Conservation (phyloP, 2,113 vertebrate genomes). For the Pseudois nayaur region DNA sequence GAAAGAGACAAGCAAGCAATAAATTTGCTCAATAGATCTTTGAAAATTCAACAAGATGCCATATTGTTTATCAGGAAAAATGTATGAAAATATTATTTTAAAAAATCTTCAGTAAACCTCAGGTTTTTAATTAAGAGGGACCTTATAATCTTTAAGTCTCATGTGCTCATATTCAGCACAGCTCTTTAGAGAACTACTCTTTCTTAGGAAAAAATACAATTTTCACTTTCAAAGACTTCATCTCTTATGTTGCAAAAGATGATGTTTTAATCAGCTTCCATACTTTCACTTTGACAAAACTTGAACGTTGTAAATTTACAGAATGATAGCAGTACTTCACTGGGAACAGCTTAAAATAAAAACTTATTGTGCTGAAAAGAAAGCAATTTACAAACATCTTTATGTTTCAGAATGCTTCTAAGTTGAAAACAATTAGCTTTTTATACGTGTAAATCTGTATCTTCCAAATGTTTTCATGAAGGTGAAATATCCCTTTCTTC, state of each 20-base stretch:
- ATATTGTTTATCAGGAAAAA: constrained; percentile 52
- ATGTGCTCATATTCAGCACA: constrained; percentile 60
- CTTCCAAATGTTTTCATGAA: constrained; percentile 46
- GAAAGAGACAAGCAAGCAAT: not conserved
- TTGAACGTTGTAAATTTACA: not conserved
- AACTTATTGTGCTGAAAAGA: not conserved
- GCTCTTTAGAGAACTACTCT: constrained; percentile 21
- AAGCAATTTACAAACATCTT: constrained; percentile 53
- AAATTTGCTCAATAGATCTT: not conserved
- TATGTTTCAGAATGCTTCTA: constrained; percentile 55
- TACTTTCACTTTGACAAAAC: not conserved
- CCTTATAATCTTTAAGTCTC: constrained; percentile 57
- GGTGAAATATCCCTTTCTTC: constrained; percentile 61
- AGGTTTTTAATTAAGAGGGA: constrained; percentile 62
- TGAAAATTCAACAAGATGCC: constrained; percentile 47
- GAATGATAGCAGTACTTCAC: not conserved
- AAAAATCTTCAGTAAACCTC: constrained; percentile 54
- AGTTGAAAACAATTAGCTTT: constrained; percentile 60
- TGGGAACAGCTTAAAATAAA: not conserved
- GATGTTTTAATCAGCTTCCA: not conserved
- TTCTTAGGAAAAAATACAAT: not conserved
- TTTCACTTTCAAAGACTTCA: not conserved
- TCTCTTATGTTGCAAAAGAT: not conserved
- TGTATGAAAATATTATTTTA: constrained; percentile 54
- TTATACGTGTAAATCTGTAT: constrained; percentile 50